Evolutionary conservation across 2,113 vertebrate genomes (phyloP).

Genomic region (Oreochromis niloticus): DNA sequence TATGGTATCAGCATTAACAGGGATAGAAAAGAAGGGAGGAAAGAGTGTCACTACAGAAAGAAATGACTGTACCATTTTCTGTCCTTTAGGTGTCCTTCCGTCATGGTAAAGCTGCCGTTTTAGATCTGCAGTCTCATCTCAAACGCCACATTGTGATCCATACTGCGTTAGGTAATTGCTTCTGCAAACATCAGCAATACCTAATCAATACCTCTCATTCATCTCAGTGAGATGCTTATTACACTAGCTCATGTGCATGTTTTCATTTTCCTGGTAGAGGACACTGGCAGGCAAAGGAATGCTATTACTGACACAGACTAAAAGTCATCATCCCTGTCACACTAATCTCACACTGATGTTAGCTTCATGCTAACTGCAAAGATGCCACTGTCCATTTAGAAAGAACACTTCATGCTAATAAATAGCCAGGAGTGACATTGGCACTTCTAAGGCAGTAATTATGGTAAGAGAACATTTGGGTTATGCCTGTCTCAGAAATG

Average conservation of each 20-base stretch:
- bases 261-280: slow-evolving; percentile 28
- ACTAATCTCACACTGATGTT: slow-evolving; percentile 25
- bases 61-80: background rate
- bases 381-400: background rate
- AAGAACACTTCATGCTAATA: background rate
- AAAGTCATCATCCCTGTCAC: background rate
- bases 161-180: slow-evolving; percentile 46
- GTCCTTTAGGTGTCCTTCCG: background rate
- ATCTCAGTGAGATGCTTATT: slow-evolving; percentile 19
- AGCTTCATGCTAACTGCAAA: background rate
- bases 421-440: background rate
- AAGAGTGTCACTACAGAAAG: background rate
- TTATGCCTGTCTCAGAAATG: background rate
- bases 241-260: slow-evolving; percentile 12
- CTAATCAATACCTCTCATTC: slow-evolving; percentile 51
- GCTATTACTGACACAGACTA: slow-evolving; percentile 37
- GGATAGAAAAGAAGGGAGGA: background rate
- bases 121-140: slow-evolving; percentile 14
- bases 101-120: background rate
- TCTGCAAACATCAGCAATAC: slow-evolving; percentile 36
- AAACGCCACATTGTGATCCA: slow-evolving; percentile 7
- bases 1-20: background rate
- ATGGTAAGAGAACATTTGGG: background rate
- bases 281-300: slow-evolving; percentile 8
- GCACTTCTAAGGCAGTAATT: background rate